Percentiles rank a stretch among this genome's conserved stretches.
These are phyloP conservation scores for Scaptomyza flava DNA, from an alignment of 2,888 invertebrate genomes.

Conservation along the genomic window DNA sequence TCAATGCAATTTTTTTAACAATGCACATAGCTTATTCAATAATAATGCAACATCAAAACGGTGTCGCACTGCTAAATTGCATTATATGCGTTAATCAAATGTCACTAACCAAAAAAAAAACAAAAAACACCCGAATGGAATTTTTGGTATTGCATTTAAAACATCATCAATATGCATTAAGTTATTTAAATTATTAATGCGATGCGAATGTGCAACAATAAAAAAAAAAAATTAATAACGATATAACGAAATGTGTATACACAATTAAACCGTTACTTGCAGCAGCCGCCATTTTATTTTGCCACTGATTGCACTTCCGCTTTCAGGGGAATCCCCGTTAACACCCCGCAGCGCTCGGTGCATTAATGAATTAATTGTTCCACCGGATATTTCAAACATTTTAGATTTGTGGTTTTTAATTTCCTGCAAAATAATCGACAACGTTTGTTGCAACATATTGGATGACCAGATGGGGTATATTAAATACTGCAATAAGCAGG, in stretches of 20 bases:
- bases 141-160: conserved; percentile 51
- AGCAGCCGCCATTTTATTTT: conserved; percentile 38
- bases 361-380: conserved; percentile 79
- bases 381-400: conserved; percentile 80
- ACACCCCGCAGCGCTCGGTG: conserved; percentile 10
- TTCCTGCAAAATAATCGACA: conserved; percentile 73
- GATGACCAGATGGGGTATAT: background rate
- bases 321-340: conserved; percentile 27
- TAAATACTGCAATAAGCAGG: no score
- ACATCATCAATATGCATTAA: conserved; percentile 67
- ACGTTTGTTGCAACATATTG: conserved; percentile 18
- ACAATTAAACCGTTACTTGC: conserved; percentile 52
- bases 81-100: conserved; percentile 71
- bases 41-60: conserved; percentile 46
- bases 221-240: background rate
- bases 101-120: conserved; percentile 26
- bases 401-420: conserved; percentile 81
- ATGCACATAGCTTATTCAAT: conserved; percentile 60
- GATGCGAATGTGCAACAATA: conserved; percentile 4
- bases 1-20: conserved; percentile 46
- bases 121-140: background rate
- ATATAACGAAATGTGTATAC: conserved; percentile 2
- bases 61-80: conserved; percentile 58
- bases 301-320: conserved; percentile 73
- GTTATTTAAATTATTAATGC: conserved; percentile 73